Evolutionary conservation across 2,113 vertebrate species (phyloP).

Genomic region (Rhinopomastus cyanomelas): DNA sequence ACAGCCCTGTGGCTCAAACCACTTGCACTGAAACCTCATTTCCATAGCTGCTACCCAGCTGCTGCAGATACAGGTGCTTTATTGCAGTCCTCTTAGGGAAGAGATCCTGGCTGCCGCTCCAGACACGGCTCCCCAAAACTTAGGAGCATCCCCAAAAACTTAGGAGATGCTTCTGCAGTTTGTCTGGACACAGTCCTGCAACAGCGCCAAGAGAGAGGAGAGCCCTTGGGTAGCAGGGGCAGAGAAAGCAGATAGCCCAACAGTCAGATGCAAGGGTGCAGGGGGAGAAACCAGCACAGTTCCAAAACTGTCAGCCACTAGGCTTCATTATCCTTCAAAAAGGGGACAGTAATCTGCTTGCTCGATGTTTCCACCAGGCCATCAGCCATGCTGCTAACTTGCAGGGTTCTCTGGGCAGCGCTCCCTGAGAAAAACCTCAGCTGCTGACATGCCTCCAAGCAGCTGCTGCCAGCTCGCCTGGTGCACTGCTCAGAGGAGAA

Average conservation of each 20-base stretch:
- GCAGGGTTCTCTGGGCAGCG: background rate
- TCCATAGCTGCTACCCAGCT: background rate
- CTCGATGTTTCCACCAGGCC: background rate
- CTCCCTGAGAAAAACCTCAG: background rate
- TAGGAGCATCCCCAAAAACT: no score
- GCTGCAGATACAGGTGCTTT: background rate
- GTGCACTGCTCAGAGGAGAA: background rate
- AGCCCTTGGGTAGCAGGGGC: background rate
- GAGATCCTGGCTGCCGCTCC: background rate
- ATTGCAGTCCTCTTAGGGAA: background rate
- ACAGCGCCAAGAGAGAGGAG: background rate
- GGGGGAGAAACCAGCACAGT: background rate
- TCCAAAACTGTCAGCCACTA: background rate
- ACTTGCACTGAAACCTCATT: background rate
- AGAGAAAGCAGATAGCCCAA: background rate
- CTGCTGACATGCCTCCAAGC: background rate
- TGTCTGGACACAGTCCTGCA: background rate
- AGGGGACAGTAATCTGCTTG: background rate
- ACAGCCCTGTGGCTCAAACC: background rate
- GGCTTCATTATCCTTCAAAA: background rate
- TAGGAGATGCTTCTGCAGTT: background rate
- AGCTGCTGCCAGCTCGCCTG: background rate
- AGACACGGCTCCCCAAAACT: background rate
- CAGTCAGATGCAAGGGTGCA: background rate
- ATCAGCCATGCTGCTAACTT: background rate